Percentiles rank a stretch among this genome's conserved stretches.
These are phyloP conservation scores for Diabrotica virgifera DNA, from an alignment of 1,140 invertebrate genomes.

Conservation along the genomic window DNA sequence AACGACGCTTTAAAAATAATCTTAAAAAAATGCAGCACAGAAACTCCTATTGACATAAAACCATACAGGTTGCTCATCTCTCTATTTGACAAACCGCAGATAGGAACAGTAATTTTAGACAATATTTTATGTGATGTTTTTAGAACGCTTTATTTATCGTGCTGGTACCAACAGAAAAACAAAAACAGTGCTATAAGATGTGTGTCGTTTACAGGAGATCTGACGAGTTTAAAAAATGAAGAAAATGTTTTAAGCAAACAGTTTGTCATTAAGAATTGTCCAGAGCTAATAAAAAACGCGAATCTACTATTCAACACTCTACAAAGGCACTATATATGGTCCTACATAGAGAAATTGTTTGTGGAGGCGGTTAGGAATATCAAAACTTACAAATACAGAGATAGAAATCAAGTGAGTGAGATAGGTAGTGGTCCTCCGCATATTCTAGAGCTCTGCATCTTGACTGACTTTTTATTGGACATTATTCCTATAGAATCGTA, in stretches of 20 bases:
- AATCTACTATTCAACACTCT: conserved; percentile 83
- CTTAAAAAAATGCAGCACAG: conserved; percentile 57
- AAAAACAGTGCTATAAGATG: conserved; percentile 38
- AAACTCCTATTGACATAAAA: conserved; percentile 66
- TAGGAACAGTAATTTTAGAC: conserved; percentile 81
- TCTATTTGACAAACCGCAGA: conserved; percentile 85
- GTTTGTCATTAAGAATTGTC: conserved; percentile 44
- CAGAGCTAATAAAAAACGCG: conserved; percentile 76
- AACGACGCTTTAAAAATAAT: conserved; percentile 64
- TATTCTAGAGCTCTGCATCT: conserved; percentile 64
- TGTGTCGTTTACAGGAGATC: conserved; percentile 46
- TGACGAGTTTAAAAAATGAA: conserved; percentile 44
- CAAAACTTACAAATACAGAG: conserved; percentile 35
- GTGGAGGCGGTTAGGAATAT: conserved; percentile 53
- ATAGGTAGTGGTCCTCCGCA: conserved; percentile 62
- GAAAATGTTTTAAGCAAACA: conserved; percentile 39
- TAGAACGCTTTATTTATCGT: conserved; percentile 54
- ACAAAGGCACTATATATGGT: conserved; percentile 85
- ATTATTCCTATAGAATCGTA: conserved; percentile 78
- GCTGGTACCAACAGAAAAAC: conserved; percentile 43
- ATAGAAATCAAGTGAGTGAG: conserved; percentile 48
- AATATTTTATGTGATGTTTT: conserved; percentile 85
- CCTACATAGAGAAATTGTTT: conserved; percentile 72
- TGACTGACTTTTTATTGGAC: conserved; percentile 78
- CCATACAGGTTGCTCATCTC: conserved; percentile 85